Evolutionary conservation across 2,888 invertebrate species (phyloP).

Genomic region (Spodoptera littoralis): DNA sequence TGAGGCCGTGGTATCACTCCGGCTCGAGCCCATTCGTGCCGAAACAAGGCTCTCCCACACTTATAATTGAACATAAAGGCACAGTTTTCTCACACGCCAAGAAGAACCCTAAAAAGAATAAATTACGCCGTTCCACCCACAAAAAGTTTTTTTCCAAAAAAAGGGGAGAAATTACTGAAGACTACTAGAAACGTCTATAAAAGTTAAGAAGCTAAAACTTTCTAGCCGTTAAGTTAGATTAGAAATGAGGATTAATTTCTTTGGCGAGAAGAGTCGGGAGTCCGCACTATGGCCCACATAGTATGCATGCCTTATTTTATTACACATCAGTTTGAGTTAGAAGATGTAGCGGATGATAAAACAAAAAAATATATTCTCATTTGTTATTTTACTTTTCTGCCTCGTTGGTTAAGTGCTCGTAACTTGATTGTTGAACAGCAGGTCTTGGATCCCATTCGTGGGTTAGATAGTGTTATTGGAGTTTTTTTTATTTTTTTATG

Average conservation of each 20-base stretch:
- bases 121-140: constrained; percentile 10
- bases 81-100: neutral
- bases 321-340: constrained; percentile 60
- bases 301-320: constrained; percentile 79
- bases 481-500: too few species aligned
- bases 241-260: constrained; percentile 63
- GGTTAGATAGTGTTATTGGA: too few species aligned
- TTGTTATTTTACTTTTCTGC: too few species aligned
- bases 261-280: constrained; percentile 61
- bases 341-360: constrained; percentile 33
- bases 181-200: constrained; percentile 14
- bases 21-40: too few species aligned
- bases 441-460: too few species aligned
- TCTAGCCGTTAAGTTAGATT: constrained; percentile 42
- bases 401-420: too few species aligned
- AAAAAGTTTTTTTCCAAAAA: constrained; percentile 30
- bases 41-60: too few species aligned
- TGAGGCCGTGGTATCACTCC: too few species aligned
- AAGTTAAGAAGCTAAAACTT: constrained; percentile 35
- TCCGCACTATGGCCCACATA: constrained; percentile 72
- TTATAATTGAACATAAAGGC: too few species aligned
- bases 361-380: too few species aligned
- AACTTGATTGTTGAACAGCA: too few species aligned
- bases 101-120: constrained; percentile 16
- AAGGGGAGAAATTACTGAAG: constrained; percentile 9